phyloP scores from a whole-genome alignment of 2,888 invertebrate genomes.

The Drosophila mulleri region DNA sequence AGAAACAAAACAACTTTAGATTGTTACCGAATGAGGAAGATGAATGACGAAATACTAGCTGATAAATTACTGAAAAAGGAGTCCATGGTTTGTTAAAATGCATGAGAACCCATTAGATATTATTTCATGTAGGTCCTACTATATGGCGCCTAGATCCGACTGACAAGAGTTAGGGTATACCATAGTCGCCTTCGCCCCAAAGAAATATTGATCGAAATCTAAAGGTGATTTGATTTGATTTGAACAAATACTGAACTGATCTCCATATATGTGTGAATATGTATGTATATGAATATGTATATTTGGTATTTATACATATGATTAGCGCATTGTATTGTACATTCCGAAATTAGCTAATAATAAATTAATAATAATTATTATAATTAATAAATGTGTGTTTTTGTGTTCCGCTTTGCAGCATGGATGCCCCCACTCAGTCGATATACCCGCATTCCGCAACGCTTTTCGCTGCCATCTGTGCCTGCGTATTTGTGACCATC shows the following conservation, averaged over 20 bases:
- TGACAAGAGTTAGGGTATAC: neutral
- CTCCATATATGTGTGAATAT: neutral
- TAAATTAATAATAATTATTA: neutral
- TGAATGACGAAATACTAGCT: too few relatives aligned
- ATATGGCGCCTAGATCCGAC: too few relatives aligned
- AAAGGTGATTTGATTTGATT: neutral
- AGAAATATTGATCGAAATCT: neutral
- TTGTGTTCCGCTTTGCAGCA: constrained; percentile 41
- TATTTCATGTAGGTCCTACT: too few relatives aligned
- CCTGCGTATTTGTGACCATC: constrained; percentile 91
- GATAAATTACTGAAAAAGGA: too few relatives aligned
- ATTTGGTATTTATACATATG: constrained; percentile 5
- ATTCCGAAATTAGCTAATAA: constrained; percentile 3
- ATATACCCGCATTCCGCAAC: constrained; percentile 91
- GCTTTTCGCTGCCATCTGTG: constrained; percentile 91
- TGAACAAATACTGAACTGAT: neutral
- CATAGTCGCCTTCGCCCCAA: neutral
- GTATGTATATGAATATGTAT: neutral
- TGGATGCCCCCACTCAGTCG: constrained; percentile 69
- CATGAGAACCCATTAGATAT: too few relatives aligned
- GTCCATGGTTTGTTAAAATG: too few relatives aligned
- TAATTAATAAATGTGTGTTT: constrained; percentile 8
- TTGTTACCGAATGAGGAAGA: too few relatives aligned
- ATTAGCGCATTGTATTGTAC: constrained; percentile 7
- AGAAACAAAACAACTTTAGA: neutral